Conservation (phyloP, 2,113 vertebrate genomes). For the Bostrychus sinensis region DNA sequence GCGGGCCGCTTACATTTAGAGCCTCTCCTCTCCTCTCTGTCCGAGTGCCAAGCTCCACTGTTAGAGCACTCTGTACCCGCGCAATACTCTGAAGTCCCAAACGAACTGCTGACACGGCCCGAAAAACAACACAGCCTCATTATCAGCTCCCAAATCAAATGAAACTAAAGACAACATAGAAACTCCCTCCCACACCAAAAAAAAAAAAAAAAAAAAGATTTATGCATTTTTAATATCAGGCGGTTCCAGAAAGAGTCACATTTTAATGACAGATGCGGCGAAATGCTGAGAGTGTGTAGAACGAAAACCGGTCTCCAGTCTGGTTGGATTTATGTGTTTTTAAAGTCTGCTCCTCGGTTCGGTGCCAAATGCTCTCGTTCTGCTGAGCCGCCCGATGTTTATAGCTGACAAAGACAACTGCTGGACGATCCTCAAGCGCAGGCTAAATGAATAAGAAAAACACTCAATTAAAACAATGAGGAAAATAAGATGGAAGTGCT, state of each 20-base stretch:
- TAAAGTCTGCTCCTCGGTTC: constrained; percentile 16
- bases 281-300: not conserved
- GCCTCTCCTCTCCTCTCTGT: not conserved
- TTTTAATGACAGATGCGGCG: not conserved
- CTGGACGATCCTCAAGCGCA: constrained; percentile 9
- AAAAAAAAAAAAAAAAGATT: not conserved
- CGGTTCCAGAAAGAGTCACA: not conserved
- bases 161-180: not conserved
- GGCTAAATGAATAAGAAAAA: constrained; percentile 29
- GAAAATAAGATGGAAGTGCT: not conserved
- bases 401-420: constrained; percentile 48
- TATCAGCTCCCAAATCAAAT: constrained; percentile 1
- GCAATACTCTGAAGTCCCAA: not conserved
- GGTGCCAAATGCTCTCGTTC: constrained; percentile 43
- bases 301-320: not conserved
- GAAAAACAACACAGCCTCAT: not conserved
- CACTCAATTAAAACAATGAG: constrained; percentile 8
- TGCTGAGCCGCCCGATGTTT: constrained; percentile 45
- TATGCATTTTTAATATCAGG: not conserved
- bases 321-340: constrained; percentile 46
- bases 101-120: not conserved
- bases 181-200: too few species aligned
- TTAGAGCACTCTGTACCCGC: not conserved
- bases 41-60: not conserved
- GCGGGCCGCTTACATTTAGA: constrained; percentile 6